Conservation (phyloP, 2,113 vertebrate genomes). For the Plecotus auritus region DNA sequence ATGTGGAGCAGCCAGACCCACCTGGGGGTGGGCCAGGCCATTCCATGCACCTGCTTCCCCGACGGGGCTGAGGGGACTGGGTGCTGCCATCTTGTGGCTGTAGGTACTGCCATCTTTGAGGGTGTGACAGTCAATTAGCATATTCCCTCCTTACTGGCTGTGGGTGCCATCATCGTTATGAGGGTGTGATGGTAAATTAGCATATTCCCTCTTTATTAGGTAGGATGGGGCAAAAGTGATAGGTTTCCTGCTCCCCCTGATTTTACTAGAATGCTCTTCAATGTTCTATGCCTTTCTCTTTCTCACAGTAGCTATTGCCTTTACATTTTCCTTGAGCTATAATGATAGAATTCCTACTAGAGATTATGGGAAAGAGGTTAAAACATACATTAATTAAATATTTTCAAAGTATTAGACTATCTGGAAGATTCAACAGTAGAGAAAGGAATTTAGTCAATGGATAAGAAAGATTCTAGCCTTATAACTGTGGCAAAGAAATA, state of each 20-base stretch:
- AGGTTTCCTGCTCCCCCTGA: neutral
- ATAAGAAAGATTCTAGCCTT: neutral
- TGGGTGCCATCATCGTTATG: no score
- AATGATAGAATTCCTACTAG: neutral
- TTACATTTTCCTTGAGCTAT: neutral
- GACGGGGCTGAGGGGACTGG: no score
- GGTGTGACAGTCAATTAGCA: no score
- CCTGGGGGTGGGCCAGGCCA: no score
- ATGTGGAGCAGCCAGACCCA: no score
- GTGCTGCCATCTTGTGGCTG: no score
- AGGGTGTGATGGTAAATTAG: no score
- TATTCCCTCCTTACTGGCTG: no score
- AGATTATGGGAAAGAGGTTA: neutral
- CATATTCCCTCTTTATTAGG: no score
- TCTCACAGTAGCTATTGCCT: neutral
- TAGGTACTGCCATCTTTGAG: no score
- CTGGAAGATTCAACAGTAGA: neutral
- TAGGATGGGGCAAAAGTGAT: neutral
- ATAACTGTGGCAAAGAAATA: neutral
- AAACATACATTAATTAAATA: neutral
- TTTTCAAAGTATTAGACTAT: neutral
- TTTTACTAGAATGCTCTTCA: neutral
- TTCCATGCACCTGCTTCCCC: no score
- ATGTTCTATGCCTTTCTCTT: neutral
- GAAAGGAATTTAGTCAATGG: neutral